phyloP scores from a whole-genome alignment of 2,888 invertebrate genomes.

The Cosmorhoe ocellata region DNA sequence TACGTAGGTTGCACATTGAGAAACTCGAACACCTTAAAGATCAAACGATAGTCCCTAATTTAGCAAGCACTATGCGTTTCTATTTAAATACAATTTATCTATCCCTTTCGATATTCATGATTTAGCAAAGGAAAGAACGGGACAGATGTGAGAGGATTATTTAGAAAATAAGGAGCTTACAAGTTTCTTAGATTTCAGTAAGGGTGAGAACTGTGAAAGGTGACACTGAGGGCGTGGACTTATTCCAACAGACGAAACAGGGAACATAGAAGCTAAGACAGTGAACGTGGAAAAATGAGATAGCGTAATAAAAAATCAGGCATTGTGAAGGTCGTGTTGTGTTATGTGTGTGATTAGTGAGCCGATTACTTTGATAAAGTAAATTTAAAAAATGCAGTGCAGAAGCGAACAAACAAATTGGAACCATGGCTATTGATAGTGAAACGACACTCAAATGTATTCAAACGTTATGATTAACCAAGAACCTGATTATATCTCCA shows the following conservation, averaged over 20 bases:
- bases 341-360: too few species aligned
- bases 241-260: background rate
- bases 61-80: slow-evolving; percentile 39
- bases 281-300: too few species aligned
- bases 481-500: background rate
- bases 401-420: too few species aligned
- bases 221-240: background rate
- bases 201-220: slow-evolving; percentile 2
- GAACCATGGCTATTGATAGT: too few species aligned
- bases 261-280: too few species aligned
- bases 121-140: background rate
- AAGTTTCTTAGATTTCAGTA: background rate
- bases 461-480: slow-evolving; percentile 6
- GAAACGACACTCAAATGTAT: too few species aligned
- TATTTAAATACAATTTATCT: slow-evolving; percentile 26
- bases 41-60: slow-evolving; percentile 47
- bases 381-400: too few species aligned
- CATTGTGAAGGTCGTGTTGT: too few species aligned
- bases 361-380: too few species aligned
- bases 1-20: slow-evolving; percentile 55
- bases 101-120: slow-evolving; percentile 14
- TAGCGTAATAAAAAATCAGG: too few species aligned
- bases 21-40: slow-evolving; percentile 48
- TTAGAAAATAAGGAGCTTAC: slow-evolving; percentile 1
- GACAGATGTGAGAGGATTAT: slow-evolving; percentile 7